Evolutionary conservation across 2,113 vertebrate genomes (phyloP).

Genomic region (Ochotona princeps): DNA sequence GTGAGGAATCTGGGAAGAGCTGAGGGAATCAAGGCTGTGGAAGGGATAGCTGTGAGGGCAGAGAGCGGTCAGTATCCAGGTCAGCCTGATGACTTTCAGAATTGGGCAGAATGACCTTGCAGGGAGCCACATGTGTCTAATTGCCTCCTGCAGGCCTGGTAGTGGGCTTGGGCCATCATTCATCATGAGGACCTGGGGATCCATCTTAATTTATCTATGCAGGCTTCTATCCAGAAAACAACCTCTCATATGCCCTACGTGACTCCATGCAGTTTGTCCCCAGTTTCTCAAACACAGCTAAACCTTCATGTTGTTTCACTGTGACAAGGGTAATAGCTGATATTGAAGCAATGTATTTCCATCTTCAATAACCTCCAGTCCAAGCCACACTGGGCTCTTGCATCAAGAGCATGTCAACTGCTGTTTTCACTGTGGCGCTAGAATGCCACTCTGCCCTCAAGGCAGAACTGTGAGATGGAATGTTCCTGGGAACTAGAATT

Average conservation of each 20-base stretch:
- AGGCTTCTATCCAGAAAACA: not conserved
- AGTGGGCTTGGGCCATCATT: not conserved
- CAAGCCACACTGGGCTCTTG: not conserved
- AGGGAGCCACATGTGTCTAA: not conserved
- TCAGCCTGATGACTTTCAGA: not conserved
- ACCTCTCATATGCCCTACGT: no score
- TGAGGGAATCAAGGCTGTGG: not conserved
- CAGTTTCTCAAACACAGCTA: not conserved
- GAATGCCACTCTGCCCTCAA: not conserved
- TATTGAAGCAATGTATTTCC: not conserved
- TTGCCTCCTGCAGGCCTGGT: not conserved
- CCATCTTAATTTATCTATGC: not conserved
- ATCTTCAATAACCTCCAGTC: not conserved
- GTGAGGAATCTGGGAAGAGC: not conserved
- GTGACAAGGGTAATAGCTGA: not conserved
- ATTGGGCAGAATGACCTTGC: not conserved
- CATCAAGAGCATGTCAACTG: not conserved
- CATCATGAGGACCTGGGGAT: not conserved
- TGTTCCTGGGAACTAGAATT: not conserved
- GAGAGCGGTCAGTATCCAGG: not conserved
- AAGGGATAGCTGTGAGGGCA: not conserved
- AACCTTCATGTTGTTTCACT: not conserved
- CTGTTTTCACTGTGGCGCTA: not conserved
- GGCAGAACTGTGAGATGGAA: not conserved
- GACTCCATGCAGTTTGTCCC: not conserved